Evolutionary conservation across 2,888 invertebrate species (phyloP).

Genomic region (Onchidella celtica): DNA sequence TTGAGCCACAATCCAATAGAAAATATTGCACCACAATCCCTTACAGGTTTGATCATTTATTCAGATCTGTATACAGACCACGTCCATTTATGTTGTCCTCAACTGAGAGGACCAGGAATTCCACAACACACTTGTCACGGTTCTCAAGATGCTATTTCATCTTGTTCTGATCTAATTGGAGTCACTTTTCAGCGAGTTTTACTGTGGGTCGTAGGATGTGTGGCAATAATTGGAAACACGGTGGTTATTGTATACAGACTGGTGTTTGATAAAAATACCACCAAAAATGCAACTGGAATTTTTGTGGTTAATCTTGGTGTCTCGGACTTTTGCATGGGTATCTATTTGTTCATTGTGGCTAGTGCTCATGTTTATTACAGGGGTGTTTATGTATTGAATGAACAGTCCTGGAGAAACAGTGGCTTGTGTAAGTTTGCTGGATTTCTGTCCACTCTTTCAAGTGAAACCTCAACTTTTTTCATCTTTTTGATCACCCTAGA

Average conservation of each 20-base stretch:
- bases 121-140: constrained; percentile 37
- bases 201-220: constrained; percentile 59
- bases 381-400: constrained; percentile 53
- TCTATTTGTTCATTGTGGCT: constrained; percentile 62
- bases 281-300: constrained; percentile 21
- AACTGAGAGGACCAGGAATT: neutral
- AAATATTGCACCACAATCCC: neutral
- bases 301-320: constrained; percentile 35
- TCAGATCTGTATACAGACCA: neutral
- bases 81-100: constrained; percentile 32
- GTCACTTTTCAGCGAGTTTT: constrained; percentile 48
- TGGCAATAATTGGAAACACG: constrained; percentile 57
- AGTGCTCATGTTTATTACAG: constrained; percentile 57
- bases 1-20: neutral
- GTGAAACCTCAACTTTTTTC: constrained; percentile 15
- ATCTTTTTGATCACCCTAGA: constrained; percentile 16
- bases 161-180: constrained; percentile 61
- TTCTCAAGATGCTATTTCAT: constrained; percentile 58
- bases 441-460: constrained; percentile 1
- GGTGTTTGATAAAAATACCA: constrained; percentile 59
- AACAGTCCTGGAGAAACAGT: neutral
- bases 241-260: constrained; percentile 54
- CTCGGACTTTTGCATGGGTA: constrained; percentile 62
- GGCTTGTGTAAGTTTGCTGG: neutral
- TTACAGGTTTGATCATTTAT: neutral